Percentiles rank a stretch among this genome's conserved stretches.
Evolutionary conservation across 2,888 invertebrate species (phyloP).

Genomic region (Apodemia duryi): DNA sequence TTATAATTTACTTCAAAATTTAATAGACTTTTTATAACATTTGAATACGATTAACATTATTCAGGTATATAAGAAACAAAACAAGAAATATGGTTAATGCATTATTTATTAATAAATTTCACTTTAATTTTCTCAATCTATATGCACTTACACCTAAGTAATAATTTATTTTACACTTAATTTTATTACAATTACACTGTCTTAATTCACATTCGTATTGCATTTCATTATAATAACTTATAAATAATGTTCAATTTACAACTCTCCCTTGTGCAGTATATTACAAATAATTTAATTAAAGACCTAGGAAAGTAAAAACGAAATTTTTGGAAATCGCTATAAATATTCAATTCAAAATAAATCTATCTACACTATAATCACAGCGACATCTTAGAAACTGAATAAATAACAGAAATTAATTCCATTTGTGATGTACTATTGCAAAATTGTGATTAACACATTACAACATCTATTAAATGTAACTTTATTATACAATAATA

Average conservation of each 20-base stretch:
- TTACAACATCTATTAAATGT: constrained; percentile 58
- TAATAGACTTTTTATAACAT: no score
- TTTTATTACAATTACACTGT: constrained; percentile 58
- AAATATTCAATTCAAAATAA: constrained; percentile 41
- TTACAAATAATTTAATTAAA: constrained; percentile 30
- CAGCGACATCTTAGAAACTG: constrained; percentile 55
- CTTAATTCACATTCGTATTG: constrained; percentile 66
- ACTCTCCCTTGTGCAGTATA: constrained; percentile 42
- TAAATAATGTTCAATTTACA: constrained; percentile 50
- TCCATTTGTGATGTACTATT: constrained; percentile 53
- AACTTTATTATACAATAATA: constrained; percentile 60
- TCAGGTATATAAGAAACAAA: neutral
- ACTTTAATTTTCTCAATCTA: constrained; percentile 74
- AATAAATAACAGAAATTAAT: constrained; percentile 69
- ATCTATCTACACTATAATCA: constrained; percentile 61
- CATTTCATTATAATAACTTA: constrained; percentile 51
- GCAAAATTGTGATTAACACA: constrained; percentile 41
- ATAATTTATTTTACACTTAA: constrained; percentile 76
- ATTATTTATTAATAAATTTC: constrained; percentile 78
- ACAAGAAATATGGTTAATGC: constrained; percentile 57
- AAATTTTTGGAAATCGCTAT: constrained; percentile 24
- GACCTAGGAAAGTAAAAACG: constrained; percentile 17
- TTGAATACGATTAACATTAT: no score
- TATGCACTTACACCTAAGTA: constrained; percentile 68
- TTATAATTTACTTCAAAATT: no score